Evolutionary conservation across 2,113 vertebrate species (phyloP), one percentile per base, ranked within the genome.

Genomic region (Zapus hudsonius): DNA sequence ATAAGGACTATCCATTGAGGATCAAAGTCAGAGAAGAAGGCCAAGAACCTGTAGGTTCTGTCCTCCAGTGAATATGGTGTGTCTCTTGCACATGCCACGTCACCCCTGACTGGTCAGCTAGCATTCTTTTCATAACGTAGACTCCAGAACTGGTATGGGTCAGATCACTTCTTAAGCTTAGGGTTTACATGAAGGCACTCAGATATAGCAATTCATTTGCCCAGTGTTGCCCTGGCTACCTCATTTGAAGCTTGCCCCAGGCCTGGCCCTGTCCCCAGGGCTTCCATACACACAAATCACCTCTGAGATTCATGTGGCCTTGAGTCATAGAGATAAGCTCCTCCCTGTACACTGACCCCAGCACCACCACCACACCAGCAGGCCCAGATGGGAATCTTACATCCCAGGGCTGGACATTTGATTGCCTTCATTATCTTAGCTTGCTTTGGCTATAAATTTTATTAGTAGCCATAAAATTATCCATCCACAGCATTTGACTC

Each of bases 391-490:
- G 90, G 95, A 91, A 83, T 92, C 94, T 92, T 44, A 84, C 36
- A 61, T 90, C 93, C 95, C 89, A 73, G 92, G 93, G 78, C 79
- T 95, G 36, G 92, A 86, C 8, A 67, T 95, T 95, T 96, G 89
- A 96, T 95, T 96, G 94, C 95, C 89, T 93, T 96, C 95, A 97
- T 94, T 97, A 97, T 94, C 94, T 96, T 89, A 93, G 96, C 96
- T 98, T 98, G 96, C 95, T 94, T 97, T 90, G 96, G 92, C 96
- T 97, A 97, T 95, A 97, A 95, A 96, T 97, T 96, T 96, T 97
- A 98, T 95, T 98, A 98, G 91, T 38, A 89, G 96, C 94, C 95
- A 97, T 97, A 98, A 98, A 98, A 97, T 97, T 96, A 96, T 89
- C 97, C 92, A 96, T n/a, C 94, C 96, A 86, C 75, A 96, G 92